Evolutionary conservation across 2,797 vertebrate species (phyloP), one percentile per base, ranked within the genome.

Genomic region (Siniperca undulata): DNA sequence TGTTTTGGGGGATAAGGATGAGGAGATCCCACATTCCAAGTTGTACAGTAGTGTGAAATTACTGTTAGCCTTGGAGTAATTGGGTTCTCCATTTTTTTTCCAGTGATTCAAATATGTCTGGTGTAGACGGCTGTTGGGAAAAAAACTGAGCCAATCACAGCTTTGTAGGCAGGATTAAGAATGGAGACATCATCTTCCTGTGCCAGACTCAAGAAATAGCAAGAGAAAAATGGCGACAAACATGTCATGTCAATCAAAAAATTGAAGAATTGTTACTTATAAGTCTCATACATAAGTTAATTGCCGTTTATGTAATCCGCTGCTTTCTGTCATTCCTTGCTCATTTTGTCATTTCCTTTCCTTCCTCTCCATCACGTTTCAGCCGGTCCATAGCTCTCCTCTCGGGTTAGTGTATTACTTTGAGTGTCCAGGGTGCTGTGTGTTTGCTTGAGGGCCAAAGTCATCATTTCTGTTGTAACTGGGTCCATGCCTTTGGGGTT

Each of bases 391-490:
- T 40, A 17, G 70, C 70, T 82, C 68, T 76, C 64, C 55, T 80
- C 72, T 44, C 2, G n/a, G 55, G 59, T 40, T 68, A 73, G 68
- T 72, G 77, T 42, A 86, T 72, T 78, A 69, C 77, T 82, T 74
- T 78, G 68, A 83, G 77, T 86, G 52, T 80, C 82, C 75, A 72
- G 69, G 64, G 79, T 73, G 62, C 53, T 80, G 48, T 66, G 67
- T 86, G 81, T 91, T 86, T 90, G 86, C 86, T 77, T 0, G 24
- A 78, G 70, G 86, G 82, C 77, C 74, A 89, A 84, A 85, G 84
- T 87, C 82, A 88, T 89, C 53, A 83, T 88, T 86, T 82, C 71
- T 84, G 68, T 85, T 87, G 80, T 56, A 87, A 88, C 81, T 81
- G 69, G 81, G 68, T 87, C 71, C 82, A 9, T 80, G 85, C 80